These are phyloP conservation scores for Microchrysa polita DNA, from an alignment of 2,888 invertebrate genomes.

Conservation along the genomic window DNA sequence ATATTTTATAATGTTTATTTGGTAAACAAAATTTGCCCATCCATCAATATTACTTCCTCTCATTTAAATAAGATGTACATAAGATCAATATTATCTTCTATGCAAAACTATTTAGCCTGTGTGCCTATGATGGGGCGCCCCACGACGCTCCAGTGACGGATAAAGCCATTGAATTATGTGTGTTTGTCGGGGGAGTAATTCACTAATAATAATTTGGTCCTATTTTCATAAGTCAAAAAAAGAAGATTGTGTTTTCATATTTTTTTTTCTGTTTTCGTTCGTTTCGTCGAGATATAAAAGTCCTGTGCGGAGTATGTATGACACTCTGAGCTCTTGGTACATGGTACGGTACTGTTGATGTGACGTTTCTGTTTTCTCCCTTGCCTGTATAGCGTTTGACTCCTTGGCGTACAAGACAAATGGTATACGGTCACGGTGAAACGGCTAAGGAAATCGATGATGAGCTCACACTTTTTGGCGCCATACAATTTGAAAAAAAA, in stretches of 20 bases:
- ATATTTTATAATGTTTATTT: slow-evolving; percentile 32
- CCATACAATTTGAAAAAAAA: slow-evolving; percentile 14
- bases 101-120: slow-evolving; percentile 32
- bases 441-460: slow-evolving; percentile 30
- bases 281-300: no score
- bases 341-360: no score
- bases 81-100: slow-evolving; percentile 26
- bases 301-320: no score
- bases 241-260: slow-evolving; percentile 21
- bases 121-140: no score
- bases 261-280: no score
- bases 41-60: slow-evolving; percentile 31
- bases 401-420: slow-evolving; percentile 21
- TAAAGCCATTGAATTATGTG: slow-evolving; percentile 26
- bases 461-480: slow-evolving; percentile 33
- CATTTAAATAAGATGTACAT: slow-evolving; percentile 29
- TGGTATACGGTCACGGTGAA: slow-evolving; percentile 8
- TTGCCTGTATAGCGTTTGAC: no score
- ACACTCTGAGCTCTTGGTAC: no score
- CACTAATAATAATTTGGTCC: slow-evolving; percentile 23
- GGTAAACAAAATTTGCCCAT: slow-evolving; percentile 31
- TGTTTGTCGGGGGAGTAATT: slow-evolving; percentile 33
- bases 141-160: not conserved
- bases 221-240: slow-evolving; percentile 13
- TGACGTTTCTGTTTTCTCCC: no score